Conservation (phyloP, 2,113 vertebrate species). For the Cisticola juncidis region DNA sequence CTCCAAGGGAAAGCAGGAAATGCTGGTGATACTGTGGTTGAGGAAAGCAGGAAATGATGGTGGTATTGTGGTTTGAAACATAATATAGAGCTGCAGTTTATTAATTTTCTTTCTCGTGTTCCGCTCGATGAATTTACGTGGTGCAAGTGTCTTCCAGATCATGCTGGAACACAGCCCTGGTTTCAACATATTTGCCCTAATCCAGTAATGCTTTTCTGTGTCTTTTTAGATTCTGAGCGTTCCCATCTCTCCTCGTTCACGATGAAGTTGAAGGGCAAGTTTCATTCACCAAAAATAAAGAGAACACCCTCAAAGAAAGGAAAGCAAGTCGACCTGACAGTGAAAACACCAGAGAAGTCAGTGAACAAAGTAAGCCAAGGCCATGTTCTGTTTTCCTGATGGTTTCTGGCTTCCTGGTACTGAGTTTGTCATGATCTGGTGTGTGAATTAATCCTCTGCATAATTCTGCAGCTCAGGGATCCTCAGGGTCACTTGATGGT, state of each 20-base stretch:
- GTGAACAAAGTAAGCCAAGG: conserved; percentile 86
- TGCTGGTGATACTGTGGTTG: not conserved
- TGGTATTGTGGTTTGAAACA: not conserved
- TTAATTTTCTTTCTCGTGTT: not conserved
- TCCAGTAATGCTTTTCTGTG: not conserved
- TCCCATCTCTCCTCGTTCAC: conserved; percentile 98
- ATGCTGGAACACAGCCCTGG: not conserved
- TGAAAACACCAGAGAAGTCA: conserved; percentile 88
- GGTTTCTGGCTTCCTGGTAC: not conserved
- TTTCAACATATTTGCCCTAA: not conserved
- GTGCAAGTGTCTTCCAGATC: not conserved
- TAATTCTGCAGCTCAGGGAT: not conserved
- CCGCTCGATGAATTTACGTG: not conserved
- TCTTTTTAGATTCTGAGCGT: conserved; percentile 88
- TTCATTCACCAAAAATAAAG: conserved; percentile 98
- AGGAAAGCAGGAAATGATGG: not conserved
- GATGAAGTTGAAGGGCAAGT: conserved; percentile 98
- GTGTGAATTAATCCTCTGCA: not conserved
- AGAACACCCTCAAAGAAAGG: conserved; percentile 96
- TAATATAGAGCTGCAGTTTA: not conserved
- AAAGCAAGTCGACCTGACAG: conserved; percentile 86
- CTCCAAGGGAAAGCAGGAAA: not conserved
- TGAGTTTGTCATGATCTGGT: not conserved
- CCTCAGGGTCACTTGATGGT: not conserved
- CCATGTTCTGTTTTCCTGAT: not conserved